These are phyloP conservation scores for Mormoops blainvillei DNA, from an alignment of 2,113 vertebrate species.

Conservation along the genomic window DNA sequence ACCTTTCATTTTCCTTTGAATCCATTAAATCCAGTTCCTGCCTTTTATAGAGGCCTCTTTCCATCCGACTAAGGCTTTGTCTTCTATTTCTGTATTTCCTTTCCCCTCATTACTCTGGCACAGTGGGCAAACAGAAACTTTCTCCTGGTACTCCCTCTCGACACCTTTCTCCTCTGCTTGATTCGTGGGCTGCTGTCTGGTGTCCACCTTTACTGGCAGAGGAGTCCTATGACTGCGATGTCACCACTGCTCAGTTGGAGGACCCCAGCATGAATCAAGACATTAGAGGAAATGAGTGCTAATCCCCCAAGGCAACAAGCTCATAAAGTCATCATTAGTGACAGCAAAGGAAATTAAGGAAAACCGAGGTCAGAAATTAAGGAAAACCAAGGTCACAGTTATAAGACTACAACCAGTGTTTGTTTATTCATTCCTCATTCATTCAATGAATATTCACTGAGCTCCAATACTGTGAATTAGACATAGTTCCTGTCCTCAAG, in stretches of 20 bases:
- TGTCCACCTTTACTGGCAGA: not conserved
- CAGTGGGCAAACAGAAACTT: not conserved
- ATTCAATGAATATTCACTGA: not conserved
- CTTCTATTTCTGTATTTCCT: not conserved
- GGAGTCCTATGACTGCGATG: not conserved
- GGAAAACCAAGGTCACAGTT: slow-evolving; percentile 34
- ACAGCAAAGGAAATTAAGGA: slow-evolving; percentile 51
- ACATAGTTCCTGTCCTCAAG: not conserved
- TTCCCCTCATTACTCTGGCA: not conserved
- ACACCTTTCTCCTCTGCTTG: not conserved
- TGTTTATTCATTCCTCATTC: not conserved
- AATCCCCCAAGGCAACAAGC: slow-evolving; percentile 31
- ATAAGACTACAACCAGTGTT: not conserved
- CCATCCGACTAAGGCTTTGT: not conserved
- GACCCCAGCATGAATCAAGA: slow-evolving; percentile 39
- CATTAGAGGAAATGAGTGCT: slow-evolving; percentile 49
- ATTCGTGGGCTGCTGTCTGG: not conserved
- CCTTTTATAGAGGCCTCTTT: not conserved
- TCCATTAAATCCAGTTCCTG: not conserved
- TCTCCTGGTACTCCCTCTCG: rapidly evolving
- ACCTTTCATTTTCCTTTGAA: not conserved
- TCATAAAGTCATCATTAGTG: slow-evolving; percentile 27
- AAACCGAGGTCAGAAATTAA: slow-evolving; percentile 49
- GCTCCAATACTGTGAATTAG: not conserved
- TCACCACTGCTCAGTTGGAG: not conserved